These are phyloP conservation scores for Philonicus albiceps DNA, from an alignment of 2,888 invertebrate species.

Conservation along the genomic window DNA sequence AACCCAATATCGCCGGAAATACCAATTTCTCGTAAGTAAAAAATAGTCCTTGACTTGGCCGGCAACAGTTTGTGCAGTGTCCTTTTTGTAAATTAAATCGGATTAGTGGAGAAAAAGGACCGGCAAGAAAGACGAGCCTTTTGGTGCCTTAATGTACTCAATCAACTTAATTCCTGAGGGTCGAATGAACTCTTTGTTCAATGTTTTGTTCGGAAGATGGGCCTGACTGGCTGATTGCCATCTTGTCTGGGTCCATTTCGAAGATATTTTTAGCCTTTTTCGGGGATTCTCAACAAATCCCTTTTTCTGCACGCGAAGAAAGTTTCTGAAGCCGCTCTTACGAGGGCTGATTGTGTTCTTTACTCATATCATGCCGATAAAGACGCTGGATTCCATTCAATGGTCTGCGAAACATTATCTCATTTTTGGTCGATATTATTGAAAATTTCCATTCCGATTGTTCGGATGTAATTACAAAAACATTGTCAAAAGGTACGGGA, in stretches of 20 bases:
- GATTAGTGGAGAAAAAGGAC: neutral
- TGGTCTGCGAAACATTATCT: neutral
- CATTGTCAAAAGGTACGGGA: neutral
- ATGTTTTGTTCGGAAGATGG: neutral
- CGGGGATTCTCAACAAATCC: neutral
- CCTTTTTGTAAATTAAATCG: neutral
- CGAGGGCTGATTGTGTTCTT: neutral
- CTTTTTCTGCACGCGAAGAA: neutral
- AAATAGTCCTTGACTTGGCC: neutral
- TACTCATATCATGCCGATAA: neutral
- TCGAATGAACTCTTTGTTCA: neutral
- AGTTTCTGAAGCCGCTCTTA: neutral
- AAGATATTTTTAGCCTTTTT: neutral
- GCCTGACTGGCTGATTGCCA: neutral
- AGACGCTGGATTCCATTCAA: neutral
- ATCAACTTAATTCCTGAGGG: conserved; percentile 11
- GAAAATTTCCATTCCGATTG: conserved; percentile 4
- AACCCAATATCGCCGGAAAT: neutral
- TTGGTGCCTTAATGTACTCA: neutral
- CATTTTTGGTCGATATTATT: neutral
- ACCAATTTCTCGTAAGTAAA: neutral
- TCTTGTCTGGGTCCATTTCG: neutral
- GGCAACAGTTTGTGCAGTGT: neutral
- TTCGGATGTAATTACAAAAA: neutral
- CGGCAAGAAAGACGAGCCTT: neutral